Evolutionary conservation across 2,113 vertebrate species (phyloP), one percentile per base, ranked within the genome.

Genomic region (Plestiodon gilberti): DNA sequence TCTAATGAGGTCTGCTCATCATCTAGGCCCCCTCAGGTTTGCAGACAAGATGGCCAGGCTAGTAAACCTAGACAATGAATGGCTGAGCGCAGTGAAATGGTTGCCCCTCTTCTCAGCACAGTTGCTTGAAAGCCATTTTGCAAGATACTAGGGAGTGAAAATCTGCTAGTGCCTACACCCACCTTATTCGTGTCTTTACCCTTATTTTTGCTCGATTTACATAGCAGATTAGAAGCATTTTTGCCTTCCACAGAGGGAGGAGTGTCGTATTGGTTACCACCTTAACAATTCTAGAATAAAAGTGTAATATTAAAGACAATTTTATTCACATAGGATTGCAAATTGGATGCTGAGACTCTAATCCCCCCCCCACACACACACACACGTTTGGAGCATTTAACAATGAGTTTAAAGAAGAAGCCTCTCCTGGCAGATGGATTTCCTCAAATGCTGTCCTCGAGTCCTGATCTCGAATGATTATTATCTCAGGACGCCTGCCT

Each of bases 81-180:
- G 22, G 40, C 73, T 55, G 35, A 57, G 30, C 5, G 38, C 62
- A 48, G 74, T 28, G 64, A 81, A n/a, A 79, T 81, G 90, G 90
- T 90, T 86, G 93, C 83, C 87, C 89, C 90, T 84, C 88, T 92
- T 89, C 78, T 22, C 48, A 6, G n/a, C 69, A 79, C 55, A 65
- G 79, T 48, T 78, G 65, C 77, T 38, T 8, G 85, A 86, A 91
- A 81, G 93, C 93, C 93, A 94, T 94, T 89, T 94, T 93, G 90
- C 88, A 83, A 17, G 5, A 11, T 82, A 90, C 78, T 20, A 84
- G 28, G 38, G 7, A 33, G 55, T 61, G 78, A 73, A 61, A 52
- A 33, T 33, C 13, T n/a, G 7, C 43, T 22, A 61, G 17, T n/a
- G 83, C 77, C 75, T 86, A 77, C 76, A 83, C 86, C 85, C 86